Evolutionary conservation across 2,888 invertebrate species (phyloP), one percentile per base, ranked within the genome.

Genomic region (Chrysotoxum bicinctum): DNA sequence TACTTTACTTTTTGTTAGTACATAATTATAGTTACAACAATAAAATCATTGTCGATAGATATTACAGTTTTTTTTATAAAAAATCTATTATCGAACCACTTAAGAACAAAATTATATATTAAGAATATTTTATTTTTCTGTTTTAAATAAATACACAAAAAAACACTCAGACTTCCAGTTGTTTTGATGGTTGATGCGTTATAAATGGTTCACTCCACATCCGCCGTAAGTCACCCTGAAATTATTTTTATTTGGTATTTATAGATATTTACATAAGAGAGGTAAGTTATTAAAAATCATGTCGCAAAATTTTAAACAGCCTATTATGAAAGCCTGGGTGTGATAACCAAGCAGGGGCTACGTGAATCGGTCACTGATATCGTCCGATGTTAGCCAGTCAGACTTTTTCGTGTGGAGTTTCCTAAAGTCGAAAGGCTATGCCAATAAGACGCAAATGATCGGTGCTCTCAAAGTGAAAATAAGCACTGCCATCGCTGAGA

Each of bases 201-300:
- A 97, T 97, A 93, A 98, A 98, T 88, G 98, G 98, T 93, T 98
- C 98, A 90, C 97, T 97, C 99, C 99, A 99, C 98, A 99, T 99
- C 90, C 98, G 94, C 91, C 98, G 94, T 89, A 99, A 94, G 93
- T 99, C 99, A 88, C 99, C 98, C 98, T 98, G 93, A 8, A 92
- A 93, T 87, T 3, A 50, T 3, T 26, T 50, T 14, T 50, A 50
- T n/a, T 50, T 21, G 12, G 7, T 48, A 6, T 50, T 23, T 14
- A n/a, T 14, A 23, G 14, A 23, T 14, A 45, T 4, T 19, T 43
- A n/a, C n/a, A n/a, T n/a, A n/a, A n/a, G n/a, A 9, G 9, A 43
- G 9, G 0, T n/a, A n/a, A n/a, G n/a, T n/a, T n/a, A n/a, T n/a
- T n/a, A n/a, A n/a, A n/a, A n/a, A n/a, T n/a, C n/a, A n/a, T n/a